Conservation (phyloP, 1,140 invertebrate species). For the Apis laboriosa region DNA sequence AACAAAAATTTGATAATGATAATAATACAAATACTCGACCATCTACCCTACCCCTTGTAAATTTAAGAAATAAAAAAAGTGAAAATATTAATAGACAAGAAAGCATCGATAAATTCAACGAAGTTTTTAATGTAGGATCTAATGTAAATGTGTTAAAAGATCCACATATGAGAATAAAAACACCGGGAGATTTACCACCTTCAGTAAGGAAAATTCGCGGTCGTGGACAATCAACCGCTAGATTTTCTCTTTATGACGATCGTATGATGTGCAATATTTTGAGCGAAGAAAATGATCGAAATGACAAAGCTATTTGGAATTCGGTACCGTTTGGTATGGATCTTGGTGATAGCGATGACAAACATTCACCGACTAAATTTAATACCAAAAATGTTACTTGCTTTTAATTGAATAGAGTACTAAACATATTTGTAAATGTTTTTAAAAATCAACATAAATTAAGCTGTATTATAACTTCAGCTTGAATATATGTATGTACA, state of each 20-base stretch:
- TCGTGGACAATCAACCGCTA: slow-evolving; percentile 77
- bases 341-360: slow-evolving; percentile 68
- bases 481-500: slow-evolving; percentile 67
- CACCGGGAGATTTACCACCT: slow-evolving; percentile 89
- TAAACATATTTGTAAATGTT: slow-evolving; percentile 62
- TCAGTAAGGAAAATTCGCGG: slow-evolving; percentile 86
- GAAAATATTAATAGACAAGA: slow-evolving; percentile 71
- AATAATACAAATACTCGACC: slow-evolving; percentile 66
- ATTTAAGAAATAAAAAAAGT: slow-evolving; percentile 65
- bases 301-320: slow-evolving; percentile 71
- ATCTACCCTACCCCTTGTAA: slow-evolving; percentile 72
- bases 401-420: slow-evolving; percentile 70
- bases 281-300: slow-evolving; percentile 70
- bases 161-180: slow-evolving; percentile 89
- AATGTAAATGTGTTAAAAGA: slow-evolving; percentile 85
- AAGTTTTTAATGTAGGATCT: slow-evolving; percentile 83
- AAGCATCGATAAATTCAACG: slow-evolving; percentile 85
- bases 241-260: slow-evolving; percentile 93
- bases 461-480: slow-evolving; percentile 40
- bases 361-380: slow-evolving; percentile 75
- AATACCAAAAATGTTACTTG: slow-evolving; percentile 76
- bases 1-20: slow-evolving; percentile 58
- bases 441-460: slow-evolving; percentile 54
- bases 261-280: slow-evolving; percentile 88
- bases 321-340: slow-evolving; percentile 78